Evolutionary conservation across 2,113 vertebrate genomes (phyloP).

Genomic region (Mormyrus lacerda): DNA sequence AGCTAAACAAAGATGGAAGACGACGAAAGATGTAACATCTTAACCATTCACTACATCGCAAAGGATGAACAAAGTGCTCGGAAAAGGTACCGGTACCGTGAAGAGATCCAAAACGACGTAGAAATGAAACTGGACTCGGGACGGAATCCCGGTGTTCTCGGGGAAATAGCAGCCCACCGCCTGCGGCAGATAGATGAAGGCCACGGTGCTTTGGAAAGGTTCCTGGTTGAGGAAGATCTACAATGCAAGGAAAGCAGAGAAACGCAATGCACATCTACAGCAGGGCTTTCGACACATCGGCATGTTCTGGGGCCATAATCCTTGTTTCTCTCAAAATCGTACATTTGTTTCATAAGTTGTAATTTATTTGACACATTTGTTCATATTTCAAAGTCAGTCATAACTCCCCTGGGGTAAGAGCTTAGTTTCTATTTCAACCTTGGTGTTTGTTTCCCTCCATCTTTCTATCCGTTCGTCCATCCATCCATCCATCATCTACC

Average conservation of each 20-base stretch:
- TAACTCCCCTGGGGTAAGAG: neutral
- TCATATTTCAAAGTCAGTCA: neutral
- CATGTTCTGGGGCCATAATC: neutral
- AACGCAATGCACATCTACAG: neutral
- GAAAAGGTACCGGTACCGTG: slow-evolving; percentile 46
- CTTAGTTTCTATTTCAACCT: neutral
- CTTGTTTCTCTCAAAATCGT: neutral
- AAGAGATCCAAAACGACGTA: slow-evolving; percentile 69
- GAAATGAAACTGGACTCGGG: slow-evolving; percentile 79
- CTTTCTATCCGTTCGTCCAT: neutral
- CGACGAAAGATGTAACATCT: neutral
- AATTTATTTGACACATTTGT: neutral
- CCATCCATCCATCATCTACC: neutral
- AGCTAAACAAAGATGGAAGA: neutral
- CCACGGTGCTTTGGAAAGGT: slow-evolving; percentile 55
- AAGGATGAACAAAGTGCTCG: neutral
- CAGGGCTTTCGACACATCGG: neutral
- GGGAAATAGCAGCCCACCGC: slow-evolving; percentile 57
- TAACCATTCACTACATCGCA: neutral
- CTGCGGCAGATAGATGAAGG: slow-evolving; percentile 72
- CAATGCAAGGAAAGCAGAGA: slow-evolving; percentile 8
- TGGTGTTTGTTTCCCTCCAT: neutral
- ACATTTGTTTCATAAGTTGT: neutral
- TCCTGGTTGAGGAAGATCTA: slow-evolving; percentile 65
- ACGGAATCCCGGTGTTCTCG: slow-evolving; percentile 21